Percentiles rank a stretch among this genome's conserved stretches.
These are phyloP conservation scores for Agonopterix alstromeriana DNA, from an alignment of 2,888 invertebrate species.

Conservation along the genomic window DNA sequence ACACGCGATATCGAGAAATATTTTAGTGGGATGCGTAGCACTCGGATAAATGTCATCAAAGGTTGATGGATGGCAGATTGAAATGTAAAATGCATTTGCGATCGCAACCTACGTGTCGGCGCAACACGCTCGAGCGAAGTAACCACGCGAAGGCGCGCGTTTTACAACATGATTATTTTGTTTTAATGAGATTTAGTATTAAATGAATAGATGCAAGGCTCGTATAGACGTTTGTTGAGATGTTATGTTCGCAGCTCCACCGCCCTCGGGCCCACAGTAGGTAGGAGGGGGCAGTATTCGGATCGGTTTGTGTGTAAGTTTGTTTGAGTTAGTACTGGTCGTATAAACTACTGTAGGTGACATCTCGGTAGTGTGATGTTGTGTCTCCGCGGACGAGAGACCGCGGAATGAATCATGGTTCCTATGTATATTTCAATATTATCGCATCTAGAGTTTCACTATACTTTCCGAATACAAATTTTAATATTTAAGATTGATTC, in stretches of 20 bases:
- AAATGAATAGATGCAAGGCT: conserved; percentile 44
- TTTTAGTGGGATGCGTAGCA: conserved; percentile 15
- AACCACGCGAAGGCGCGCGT: conserved; percentile 69
- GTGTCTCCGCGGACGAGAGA: conserved; percentile 66
- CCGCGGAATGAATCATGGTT: conserved; percentile 77
- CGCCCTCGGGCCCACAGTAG: conserved; percentile 1
- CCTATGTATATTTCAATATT: conserved; percentile 79
- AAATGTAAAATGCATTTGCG: conserved; percentile 1
- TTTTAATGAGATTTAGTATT: conserved; percentile 39
- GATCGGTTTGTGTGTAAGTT: conserved; percentile 28
- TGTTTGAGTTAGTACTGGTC: conserved; percentile 28
- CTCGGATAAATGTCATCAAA: conserved; percentile 7
- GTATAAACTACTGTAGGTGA: conserved; percentile 63
- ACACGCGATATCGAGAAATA: conserved; percentile 18
- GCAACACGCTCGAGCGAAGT: conserved; percentile 32
- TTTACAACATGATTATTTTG: conserved; percentile 67
- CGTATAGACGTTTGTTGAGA: conserved; percentile 44
- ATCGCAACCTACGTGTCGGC: conserved; percentile 4
- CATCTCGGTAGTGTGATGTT: conserved; percentile 69
- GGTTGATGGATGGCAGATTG: conserved; percentile 11
- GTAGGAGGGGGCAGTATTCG: neutral
- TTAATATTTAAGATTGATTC: conserved; percentile 76
- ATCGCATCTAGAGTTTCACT: conserved; percentile 77
- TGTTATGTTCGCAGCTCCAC: conserved; percentile 39
- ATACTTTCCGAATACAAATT: conserved; percentile 77